Base-by-base conservation (phyloP, 2,888 invertebrate species). In the Tiliacea aurago region DNA sequence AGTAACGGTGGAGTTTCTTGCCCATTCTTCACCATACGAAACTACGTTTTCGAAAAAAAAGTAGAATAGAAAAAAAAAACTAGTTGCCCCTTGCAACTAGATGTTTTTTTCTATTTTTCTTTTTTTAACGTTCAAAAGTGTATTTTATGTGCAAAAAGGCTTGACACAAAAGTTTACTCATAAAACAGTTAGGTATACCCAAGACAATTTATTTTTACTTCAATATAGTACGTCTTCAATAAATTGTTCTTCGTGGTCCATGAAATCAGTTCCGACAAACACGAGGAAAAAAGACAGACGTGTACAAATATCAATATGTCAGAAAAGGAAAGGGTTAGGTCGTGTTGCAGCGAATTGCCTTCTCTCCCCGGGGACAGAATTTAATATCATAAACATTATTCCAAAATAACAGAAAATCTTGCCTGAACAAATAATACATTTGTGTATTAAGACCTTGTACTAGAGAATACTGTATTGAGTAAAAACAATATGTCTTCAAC, bases 331-430 rank as follows among this genome's bases (percentile, higher is more conserved):
- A 56, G 53, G 53, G 49, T 73, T 69, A 75, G 80, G 72, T 76
- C 80, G 81, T 82, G 81, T 85, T 86, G 81, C 83, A 80, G 77
- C 62, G 80, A 84, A 86, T 86, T 82, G 81, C 83, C 77, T 76
- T 78, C 59, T 72, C 82, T 86, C 89, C 81, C 86, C 56, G 69
- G 83, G 84, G 88, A 87, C 88, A 87, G 86, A 88, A 89, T 89
- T 89, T 89, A 89, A 89, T 89, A 89, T 89, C 88, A 84, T 89
- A 88, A 88, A 89, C 87, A 88, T 89, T 85, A 87, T 85, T 84
- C 84, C 84, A 86, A 89, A 83, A 89, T 87, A 89, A 86, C 87
- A 87, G 76, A 83, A 85, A 85, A 80, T 83, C 81, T 88, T 88
- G 84, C 76, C 81, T 82, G 79, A 81, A 80, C 84, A 85, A 80